Percentiles rank a stretch among this genome's conserved stretches.
phyloP scores from a whole-genome alignment of 2,797 vertebrate genomes.

The Anisognathus igniventris region DNA sequence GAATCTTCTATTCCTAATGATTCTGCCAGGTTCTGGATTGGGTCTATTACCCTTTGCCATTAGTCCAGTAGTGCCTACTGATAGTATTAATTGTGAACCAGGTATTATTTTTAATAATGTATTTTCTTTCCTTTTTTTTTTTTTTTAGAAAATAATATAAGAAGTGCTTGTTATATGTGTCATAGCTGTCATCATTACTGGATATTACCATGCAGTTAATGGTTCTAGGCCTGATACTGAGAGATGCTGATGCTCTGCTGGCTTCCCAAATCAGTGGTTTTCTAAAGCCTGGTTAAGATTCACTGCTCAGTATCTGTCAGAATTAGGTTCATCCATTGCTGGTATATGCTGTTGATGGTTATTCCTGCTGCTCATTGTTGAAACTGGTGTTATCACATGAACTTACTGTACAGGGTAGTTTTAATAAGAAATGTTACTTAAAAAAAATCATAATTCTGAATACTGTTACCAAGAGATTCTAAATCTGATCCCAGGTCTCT shows the following conservation, averaged over 20 bases:
- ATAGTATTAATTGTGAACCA: constrained; percentile 98
- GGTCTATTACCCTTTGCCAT: constrained; percentile 94
- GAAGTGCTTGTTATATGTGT: neutral
- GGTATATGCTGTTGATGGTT: neutral
- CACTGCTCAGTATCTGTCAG: neutral
- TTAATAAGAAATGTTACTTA: neutral
- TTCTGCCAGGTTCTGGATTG: constrained; percentile 92
- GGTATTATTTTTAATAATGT: constrained; percentile 82
- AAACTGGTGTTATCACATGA: neutral
- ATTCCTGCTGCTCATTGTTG: neutral
- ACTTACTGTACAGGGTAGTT: neutral
- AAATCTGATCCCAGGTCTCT: neutral
- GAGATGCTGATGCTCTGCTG: neutral
- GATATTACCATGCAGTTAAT: neutral
- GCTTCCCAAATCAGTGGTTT: neutral
- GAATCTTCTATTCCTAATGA: constrained; percentile 77
- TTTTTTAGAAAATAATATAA: constrained; percentile 8
- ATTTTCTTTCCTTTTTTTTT: constrained; percentile 66
- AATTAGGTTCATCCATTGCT: neutral
- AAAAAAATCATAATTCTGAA: neutral
- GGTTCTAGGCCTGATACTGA: neutral
- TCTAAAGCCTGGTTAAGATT: neutral
- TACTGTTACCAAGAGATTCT: neutral
- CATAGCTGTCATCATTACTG: neutral
- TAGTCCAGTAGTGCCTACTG: constrained; percentile 92